Base-by-base conservation (phyloP, 1,140 invertebrate genomes). In the Himalopsyche phryganea region DNA sequence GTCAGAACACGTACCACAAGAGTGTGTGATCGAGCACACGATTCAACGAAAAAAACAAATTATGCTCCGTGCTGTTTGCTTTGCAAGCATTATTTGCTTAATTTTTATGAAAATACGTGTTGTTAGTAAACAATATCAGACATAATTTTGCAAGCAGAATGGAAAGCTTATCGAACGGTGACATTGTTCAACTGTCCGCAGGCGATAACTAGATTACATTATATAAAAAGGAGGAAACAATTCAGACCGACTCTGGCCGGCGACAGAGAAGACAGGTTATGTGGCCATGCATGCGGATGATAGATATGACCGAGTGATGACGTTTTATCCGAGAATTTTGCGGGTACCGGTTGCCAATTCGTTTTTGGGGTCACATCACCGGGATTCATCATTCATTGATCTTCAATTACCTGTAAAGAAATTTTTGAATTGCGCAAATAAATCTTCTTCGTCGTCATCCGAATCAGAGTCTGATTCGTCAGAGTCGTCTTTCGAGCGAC, bases 401-500 rank as follows among this genome's bases (percentile, higher is more conserved):
- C 71, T 67, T 70, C 66, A 74, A 71, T 77, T 77, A 78, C 76
- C 76, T 78, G 74, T 72, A 61, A 78, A 73, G 62, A 71, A 71
- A 69, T 67, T 69, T 69, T 72, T 77, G 67, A 78, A 73, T 66
- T 71, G 73, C 71, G 68, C 68, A 66, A 76, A 71, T 69, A 74
- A 71, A 70, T 78, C 74, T 63, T 81, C 73, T 65, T 80, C 74
- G 62, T 81, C 76, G 66, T 78, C 71, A 54, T 81, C 72, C 33
- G 79, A 70, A 33, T 79, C 71, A 23, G 79, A 73, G 17, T 80
- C 72, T 33, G 76, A 68, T 23, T 77, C 68, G 36, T 75, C 66
- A 53, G 33, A 40, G 53, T 70, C 64, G 52, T 71, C 69, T 13
- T 6, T 11, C 18, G 19, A 33, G 15, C 20, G 35, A 23, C 14